These are phyloP conservation scores for Suncus etruscus DNA, from an alignment of 2,113 vertebrate genomes.

Conservation along the genomic window DNA sequence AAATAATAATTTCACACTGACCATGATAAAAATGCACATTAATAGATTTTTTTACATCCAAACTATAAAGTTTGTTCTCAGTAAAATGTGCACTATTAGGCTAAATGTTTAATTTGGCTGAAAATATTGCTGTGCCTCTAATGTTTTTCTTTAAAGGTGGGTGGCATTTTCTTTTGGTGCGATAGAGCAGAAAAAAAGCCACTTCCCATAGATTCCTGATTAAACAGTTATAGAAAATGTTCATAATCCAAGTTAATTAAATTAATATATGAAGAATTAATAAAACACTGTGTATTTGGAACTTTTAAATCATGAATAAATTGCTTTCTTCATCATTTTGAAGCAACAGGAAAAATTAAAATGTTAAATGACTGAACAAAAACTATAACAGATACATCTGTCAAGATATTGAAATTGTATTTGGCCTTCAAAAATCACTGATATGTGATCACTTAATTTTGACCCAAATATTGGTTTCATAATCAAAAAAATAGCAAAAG, in stretches of 20 bases:
- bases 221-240: neutral
- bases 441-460: constrained; percentile 23
- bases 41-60: neutral
- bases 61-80: neutral
- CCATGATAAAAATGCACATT: no score
- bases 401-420: constrained; percentile 24
- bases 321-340: constrained; percentile 11
- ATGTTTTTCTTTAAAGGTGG: neutral
- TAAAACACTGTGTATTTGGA: neutral
- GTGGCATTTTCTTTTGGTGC: neutral
- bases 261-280: neutral
- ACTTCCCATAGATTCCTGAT: neutral
- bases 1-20: no score
- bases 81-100: neutral
- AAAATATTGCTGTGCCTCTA: neutral
- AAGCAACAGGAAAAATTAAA: neutral
- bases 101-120: constrained; percentile 7
- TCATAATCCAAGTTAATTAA: neutral
- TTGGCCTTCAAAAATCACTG: neutral
- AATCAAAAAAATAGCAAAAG: neutral
- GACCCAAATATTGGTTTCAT: neutral
- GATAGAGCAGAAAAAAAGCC: neutral
- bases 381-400: neutral
- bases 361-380: neutral
- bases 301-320: neutral